Evolutionary conservation across 1,140 invertebrate species (phyloP), one percentile per base, ranked within the genome.

Genomic region (Phymorhynchus buccinoides): DNA sequence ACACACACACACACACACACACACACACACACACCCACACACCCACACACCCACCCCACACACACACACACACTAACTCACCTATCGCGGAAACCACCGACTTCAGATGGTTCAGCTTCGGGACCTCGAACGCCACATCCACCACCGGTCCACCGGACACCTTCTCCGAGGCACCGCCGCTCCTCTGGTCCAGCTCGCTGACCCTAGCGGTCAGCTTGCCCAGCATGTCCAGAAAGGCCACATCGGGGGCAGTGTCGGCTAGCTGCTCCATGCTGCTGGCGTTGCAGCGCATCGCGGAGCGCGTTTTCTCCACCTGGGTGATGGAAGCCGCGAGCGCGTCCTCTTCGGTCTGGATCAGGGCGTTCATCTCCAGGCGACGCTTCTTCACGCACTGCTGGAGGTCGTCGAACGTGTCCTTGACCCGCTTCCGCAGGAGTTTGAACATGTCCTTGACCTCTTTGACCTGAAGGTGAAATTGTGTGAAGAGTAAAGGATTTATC

Each of bases 361-460:
- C 30, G 68, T 35, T 71, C 30, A 71, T 12, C 68, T 71, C 68
- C 68, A 71, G 3, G 68, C 68, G 68, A 0, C 68, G 68, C 18
- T 35, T 32, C 68, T 71, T 71, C 30, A 71, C 30, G 35, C 30
- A 35, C 68, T 71, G 68, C 30, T 35, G 68, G 30, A 71, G 68
- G 68, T 71, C 68, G 30, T 71, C 68, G 30, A 32, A 71, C 30
- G 68, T 71, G 68, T 71, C 68, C 68, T 71, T 71, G 68, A 71
- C 68, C 68, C 35, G 30, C 68, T 71, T 71, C 30, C 68, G 68
- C 68, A 71, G 30, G 68, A 35, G 6, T 32, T 71, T 71, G 68
- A 71, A 71, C 68, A 32, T 71, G 68, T 71, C 68, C 68, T 71
- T 71, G 68, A 71, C 68, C 68, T 71, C 68, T 18, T 37, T 71